Percentiles rank a stretch among this genome's conserved stretches.
Conservation (phyloP, 37 sponge, comb jelly and placozoan species). For the Haliclona indistincta region DNA sequence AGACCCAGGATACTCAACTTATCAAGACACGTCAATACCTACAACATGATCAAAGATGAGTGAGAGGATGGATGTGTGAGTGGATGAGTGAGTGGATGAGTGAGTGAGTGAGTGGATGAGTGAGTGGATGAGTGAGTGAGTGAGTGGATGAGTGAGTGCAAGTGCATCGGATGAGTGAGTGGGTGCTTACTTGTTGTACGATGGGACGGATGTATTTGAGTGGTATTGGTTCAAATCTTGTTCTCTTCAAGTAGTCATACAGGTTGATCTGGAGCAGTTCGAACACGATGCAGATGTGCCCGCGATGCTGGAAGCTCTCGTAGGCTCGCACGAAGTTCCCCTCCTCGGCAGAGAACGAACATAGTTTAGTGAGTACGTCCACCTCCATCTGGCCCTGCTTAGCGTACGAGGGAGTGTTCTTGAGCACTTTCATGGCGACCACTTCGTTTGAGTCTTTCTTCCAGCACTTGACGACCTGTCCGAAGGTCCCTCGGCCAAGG, state of each 20-base stretch:
- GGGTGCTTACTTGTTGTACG: constrained; percentile 73
- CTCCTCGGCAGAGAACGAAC: constrained; percentile 55
- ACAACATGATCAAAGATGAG: too few species aligned
- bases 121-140: too few species aligned
- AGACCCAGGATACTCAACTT: constrained; percentile 79
- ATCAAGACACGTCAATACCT: constrained; percentile 77
- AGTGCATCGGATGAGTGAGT: too few species aligned
- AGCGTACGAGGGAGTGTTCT: constrained; percentile 87
- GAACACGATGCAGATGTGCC: constrained; percentile 95
- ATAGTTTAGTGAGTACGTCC: constrained; percentile 65
- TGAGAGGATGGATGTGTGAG: too few species aligned
- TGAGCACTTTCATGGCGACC: constrained; percentile 92
- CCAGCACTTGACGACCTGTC: constrained; percentile 90
- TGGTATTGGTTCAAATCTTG: constrained; percentile 82
- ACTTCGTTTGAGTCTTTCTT: constrained; percentile 71
- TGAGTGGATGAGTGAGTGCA: too few species aligned
- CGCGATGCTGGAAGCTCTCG: constrained; percentile 86
- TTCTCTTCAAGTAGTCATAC: constrained; percentile 89
- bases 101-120: too few species aligned
- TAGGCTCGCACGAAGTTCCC: constrained; percentile 85
- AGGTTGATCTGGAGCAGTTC: constrained; percentile 90
- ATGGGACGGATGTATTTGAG: constrained; percentile 90
- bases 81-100: too few species aligned
- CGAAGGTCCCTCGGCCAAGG: constrained; percentile 92
- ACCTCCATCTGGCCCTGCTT: constrained; percentile 95